Conservation (phyloP, 2,113 vertebrate genomes). For the Entomyzon cyanotis region DNA sequence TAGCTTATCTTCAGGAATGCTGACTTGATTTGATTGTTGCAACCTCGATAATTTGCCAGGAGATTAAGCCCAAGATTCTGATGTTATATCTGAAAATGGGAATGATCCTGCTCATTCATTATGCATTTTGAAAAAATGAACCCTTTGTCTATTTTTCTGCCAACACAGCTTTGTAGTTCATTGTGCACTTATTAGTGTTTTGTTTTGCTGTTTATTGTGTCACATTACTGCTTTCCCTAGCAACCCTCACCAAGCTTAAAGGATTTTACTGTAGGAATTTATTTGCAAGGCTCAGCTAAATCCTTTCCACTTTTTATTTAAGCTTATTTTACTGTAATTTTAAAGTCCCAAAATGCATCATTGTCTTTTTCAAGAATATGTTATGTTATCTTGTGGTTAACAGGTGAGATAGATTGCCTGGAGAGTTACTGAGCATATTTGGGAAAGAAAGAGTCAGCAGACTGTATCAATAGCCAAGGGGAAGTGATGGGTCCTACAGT, state of each 20-base stretch:
- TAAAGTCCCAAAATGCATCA: background rate
- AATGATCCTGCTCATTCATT: background rate
- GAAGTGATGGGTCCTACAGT: background rate
- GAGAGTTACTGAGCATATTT: background rate
- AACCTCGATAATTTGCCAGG: conserved; percentile 13
- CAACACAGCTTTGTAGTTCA: background rate
- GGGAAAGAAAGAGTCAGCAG: background rate
- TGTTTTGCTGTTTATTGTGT: background rate
- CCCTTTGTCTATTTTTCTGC: background rate
- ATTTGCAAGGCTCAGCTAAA: background rate
- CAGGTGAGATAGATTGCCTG: background rate
- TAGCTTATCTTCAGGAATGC: conserved; percentile 28
- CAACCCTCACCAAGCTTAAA: background rate
- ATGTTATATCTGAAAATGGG: background rate
- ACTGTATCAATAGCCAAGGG: background rate
- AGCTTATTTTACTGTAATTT: background rate
- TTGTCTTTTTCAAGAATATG: background rate
- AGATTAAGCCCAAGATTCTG: background rate
- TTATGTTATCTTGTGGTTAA: background rate
- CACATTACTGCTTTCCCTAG: background rate
- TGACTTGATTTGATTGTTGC: conserved; percentile 21
- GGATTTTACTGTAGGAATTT: background rate
- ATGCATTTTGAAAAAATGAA: conserved; percentile 13
- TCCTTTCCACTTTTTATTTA: background rate
- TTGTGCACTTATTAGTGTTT: conserved; percentile 1